Percentiles rank a stretch among this genome's conserved stretches.
Evolutionary conservation across 1,140 invertebrate genomes (phyloP).

Genomic region (Portunus trituberculatus): DNA sequence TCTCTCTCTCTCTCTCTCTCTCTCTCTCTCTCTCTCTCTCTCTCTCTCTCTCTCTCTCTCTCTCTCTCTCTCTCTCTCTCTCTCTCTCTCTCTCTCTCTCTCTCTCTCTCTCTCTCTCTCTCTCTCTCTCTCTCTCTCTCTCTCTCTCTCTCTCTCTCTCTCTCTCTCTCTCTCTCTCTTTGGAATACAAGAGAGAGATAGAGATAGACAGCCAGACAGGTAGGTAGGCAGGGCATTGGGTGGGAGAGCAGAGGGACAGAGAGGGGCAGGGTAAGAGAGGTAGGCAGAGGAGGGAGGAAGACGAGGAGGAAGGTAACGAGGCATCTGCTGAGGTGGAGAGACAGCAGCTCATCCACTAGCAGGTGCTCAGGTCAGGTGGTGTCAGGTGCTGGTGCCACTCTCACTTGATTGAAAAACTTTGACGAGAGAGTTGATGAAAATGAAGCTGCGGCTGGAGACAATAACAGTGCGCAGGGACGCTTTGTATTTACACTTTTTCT

Average conservation of each 20-base stretch:
- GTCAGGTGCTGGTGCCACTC: not conserved
- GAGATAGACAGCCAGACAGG: not conserved
- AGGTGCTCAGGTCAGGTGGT: not conserved
- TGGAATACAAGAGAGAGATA: too few relatives aligned
- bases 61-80: too few relatives aligned
- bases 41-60: too few relatives aligned
- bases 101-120: too few relatives aligned
- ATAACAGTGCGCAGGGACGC: not conserved
- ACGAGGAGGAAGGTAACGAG: not conserved
- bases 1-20: too few relatives aligned
- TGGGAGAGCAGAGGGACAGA: not conserved
- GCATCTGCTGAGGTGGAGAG: not conserved
- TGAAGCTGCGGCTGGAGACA: not conserved
- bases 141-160: too few relatives aligned
- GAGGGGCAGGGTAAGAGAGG: not conserved
- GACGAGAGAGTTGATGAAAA: not conserved
- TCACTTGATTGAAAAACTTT: not conserved
- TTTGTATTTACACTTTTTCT: not conserved
- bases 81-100: too few relatives aligned
- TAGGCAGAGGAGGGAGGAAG: not conserved
- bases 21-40: too few relatives aligned
- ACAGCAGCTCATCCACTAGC: not conserved
- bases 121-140: too few relatives aligned
- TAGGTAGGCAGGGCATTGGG: not conserved
- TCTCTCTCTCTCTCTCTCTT: too few relatives aligned